Base-by-base conservation (phyloP, 2,888 invertebrate genomes). In the Athetis lepigone region DNA sequence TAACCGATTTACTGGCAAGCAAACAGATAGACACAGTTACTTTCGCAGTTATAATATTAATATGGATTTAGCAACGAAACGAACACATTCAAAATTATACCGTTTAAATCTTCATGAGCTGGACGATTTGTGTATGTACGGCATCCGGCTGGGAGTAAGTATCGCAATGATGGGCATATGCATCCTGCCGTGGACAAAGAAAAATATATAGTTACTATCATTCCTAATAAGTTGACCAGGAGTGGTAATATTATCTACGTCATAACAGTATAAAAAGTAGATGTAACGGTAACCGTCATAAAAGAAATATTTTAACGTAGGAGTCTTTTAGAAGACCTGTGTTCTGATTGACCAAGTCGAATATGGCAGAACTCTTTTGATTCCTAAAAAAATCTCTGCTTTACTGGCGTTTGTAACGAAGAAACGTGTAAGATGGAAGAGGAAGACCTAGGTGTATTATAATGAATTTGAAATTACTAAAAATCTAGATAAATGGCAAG, bases 41-140 rank as follows among this genome's bases (percentile, higher is more conserved):
- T n/a, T n/a, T n/a, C n/a, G n/a, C n/a, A n/a, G n/a, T n/a, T n/a
- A n/a, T n/a, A n/a, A n/a, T n/a, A n/a, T n/a, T n/a, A n/a, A n/a
- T n/a, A n/a, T n/a, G n/a, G n/a, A n/a, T 67, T 72, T 65, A 74
- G 74, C 55, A 4, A 16, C 1, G 27, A 55, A 45, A 73, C 73
- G 54, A 21, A 51, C 21, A 45, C 39, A 37, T 23, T 46, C 23
- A 25, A 70, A 29, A 70, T 45, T 45, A 51, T 75, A 61, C 50
- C 49, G 68, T 68, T 68, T 67, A 50, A 74, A 67, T 45, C 33
- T 67, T 68, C 39, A 21, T 36, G 49, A 73, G 49, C 39, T 73
- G 56, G 40, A n/a, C 27, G 73, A 51, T 72, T 6, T 72, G 66
- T 66, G 52, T 64, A 37, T 51, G 6, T 65, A 25, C n/a, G 13